phyloP scores from a whole-genome alignment of 2,797 vertebrate species.

The Channa striata region DNA sequence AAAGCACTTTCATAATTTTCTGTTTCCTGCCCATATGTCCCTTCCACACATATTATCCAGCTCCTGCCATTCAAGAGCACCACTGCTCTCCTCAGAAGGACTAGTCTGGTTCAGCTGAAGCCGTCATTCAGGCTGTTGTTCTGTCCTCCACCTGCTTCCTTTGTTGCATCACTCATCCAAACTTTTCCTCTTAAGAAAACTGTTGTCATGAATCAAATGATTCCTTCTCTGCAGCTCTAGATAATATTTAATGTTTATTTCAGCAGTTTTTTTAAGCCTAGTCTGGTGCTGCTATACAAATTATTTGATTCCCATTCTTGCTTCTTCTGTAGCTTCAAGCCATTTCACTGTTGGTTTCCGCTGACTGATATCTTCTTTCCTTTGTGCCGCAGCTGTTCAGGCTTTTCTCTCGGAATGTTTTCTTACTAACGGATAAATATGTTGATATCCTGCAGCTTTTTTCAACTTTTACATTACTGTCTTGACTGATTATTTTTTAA shows the following conservation, averaged over 20 bases:
- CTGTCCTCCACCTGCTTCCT: slow-evolving; percentile 31
- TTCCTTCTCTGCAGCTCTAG: slow-evolving; percentile 38
- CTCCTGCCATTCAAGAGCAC: slow-evolving; percentile 14
- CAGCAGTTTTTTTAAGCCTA: slow-evolving; percentile 46
- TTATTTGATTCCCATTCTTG: slow-evolving; percentile 28
- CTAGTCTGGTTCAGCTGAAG: slow-evolving; percentile 24
- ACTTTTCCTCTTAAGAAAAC: slow-evolving; percentile 4
- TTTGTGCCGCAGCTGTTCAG: slow-evolving; percentile 29
- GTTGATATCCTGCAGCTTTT: slow-evolving; percentile 43
- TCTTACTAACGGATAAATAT: slow-evolving; percentile 27
- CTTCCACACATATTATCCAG: slow-evolving; percentile 24
- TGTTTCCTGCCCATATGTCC: slow-evolving; percentile 39
- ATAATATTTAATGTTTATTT: slow-evolving; percentile 49
- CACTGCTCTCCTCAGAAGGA: slow-evolving; percentile 6
- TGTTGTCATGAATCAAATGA: slow-evolving; percentile 25
- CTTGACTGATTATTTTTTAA: neutral
- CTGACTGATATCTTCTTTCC: slow-evolving; percentile 50
- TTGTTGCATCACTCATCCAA: slow-evolving; percentile 27
- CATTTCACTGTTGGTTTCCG: slow-evolving; percentile 43
- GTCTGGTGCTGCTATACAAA: slow-evolving; percentile 29
- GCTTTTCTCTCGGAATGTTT: slow-evolving; percentile 42
- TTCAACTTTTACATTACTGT: neutral
- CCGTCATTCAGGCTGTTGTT: neutral
- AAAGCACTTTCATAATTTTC: slow-evolving; percentile 16
- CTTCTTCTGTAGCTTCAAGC: slow-evolving; percentile 36